Base-by-base conservation (phyloP, 2,113 vertebrate species). In the Epinephelus lanceolatus region DNA sequence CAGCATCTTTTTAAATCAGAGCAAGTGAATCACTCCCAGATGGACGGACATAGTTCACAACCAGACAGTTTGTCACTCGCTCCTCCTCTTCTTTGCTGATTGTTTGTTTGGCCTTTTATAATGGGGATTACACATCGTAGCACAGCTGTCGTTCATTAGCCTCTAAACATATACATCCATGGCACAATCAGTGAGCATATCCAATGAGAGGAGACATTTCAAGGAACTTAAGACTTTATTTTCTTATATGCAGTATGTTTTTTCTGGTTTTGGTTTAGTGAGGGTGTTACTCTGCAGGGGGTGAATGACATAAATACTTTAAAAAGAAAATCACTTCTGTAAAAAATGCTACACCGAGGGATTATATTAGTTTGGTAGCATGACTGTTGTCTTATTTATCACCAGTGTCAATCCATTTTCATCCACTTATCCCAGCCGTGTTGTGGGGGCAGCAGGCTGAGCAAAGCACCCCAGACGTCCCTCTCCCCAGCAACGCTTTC, bases 11-110 rank as follows among this genome's bases (percentile, higher is more conserved):
- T 81, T 63, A 45, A 82, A 81, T 86, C 61, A 47, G 51, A 83
- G 45, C 25, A 10, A n/a, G 4, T 63, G 69, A 87, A 89, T 93
- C 53, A 83, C 47, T 91, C 56, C 81, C 85, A 85, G 84, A 89
- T 86, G 86, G 56, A 83, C 81, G 59, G 49, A n/a, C 23, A 33
- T 17, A 55, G 5, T 70, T 86, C 37, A 65, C 63, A 61, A 19
- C 0, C 2, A 78, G 23, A 55, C 55, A 55, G 60, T 79, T 67
- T 89, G 83, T 91, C 78, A 59, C 76, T 56, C 18, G 14, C 51
- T 83, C 63, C 69, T 81, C 76, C 60, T 85, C 11, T 1, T 76
- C 85, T 88, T 19, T 61, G 49, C 27, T 74, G 76, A 76, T 74
- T 78, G 68, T 89, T 91, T 85, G 62, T 84, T 90, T 89, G 80